A percentile compares a stretch with the other conserved stretches of the same genome.
phyloP scores from a whole-genome alignment of 2,797 vertebrate genomes.

The Gastrophryne carolinensis region DNA sequence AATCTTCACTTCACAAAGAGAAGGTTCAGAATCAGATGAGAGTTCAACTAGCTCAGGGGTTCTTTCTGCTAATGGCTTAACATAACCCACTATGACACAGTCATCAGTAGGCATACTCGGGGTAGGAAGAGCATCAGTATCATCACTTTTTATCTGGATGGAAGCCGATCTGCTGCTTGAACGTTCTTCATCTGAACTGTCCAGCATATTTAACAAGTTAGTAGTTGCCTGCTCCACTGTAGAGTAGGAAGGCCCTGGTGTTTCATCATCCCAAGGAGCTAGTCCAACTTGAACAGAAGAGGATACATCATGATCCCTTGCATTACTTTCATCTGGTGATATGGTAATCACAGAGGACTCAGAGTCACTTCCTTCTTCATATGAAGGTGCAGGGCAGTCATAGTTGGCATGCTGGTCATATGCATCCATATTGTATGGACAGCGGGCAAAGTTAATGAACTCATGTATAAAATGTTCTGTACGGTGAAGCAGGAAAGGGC shows the following conservation, averaged over 20 bases:
- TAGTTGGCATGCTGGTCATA: constrained; percentile 90
- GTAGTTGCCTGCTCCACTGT: constrained; percentile 68
- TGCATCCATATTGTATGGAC: constrained; percentile 89
- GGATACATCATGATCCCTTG: constrained; percentile 63
- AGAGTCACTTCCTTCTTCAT: constrained; percentile 83
- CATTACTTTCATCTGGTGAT: constrained; percentile 79
- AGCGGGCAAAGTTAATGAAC: constrained; percentile 87
- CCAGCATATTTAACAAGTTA: constrained; percentile 68
- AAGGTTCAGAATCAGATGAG: constrained; percentile 84
- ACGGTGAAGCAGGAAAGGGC: constrained; percentile 84
- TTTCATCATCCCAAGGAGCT: constrained; percentile 92
- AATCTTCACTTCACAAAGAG: constrained; percentile 65
- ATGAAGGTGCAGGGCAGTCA: constrained; percentile 82
- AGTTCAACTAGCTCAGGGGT: constrained; percentile 91
- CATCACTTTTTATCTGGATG: constrained; percentile 56
- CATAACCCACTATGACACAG: constrained; percentile 85
- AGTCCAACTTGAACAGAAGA: constrained; percentile 65
- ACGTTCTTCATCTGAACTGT: constrained; percentile 74
- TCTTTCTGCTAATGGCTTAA: constrained; percentile 84
- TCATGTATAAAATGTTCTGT: constrained; percentile 95
- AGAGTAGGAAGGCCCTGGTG: constrained; percentile 91
- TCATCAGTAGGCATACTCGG: constrained; percentile 74
- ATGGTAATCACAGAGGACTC: constrained; percentile 86
- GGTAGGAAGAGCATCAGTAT: constrained; percentile 53
- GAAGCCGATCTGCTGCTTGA: constrained; percentile 50